Conservation (phyloP, 1,140 invertebrate genomes). For the Physella acuta region DNA sequence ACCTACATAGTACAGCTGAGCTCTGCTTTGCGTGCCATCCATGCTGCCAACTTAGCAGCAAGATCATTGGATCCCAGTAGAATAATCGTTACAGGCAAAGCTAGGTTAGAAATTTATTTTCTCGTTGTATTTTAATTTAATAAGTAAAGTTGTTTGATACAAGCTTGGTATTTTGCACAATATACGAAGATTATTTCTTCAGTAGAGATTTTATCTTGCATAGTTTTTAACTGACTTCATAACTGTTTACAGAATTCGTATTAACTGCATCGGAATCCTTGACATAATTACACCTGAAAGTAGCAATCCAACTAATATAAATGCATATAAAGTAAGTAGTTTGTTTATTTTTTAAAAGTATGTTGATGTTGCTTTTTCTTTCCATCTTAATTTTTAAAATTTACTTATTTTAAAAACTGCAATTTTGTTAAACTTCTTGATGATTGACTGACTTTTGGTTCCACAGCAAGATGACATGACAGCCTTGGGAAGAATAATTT, state of each 20-base stretch:
- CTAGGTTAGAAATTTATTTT: constrained; percentile 43
- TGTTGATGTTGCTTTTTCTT: too few species aligned
- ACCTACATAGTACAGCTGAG: constrained; percentile 93
- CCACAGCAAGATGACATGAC: constrained; percentile 86
- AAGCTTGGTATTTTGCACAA: too few species aligned
- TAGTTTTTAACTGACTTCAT: constrained; percentile 10
- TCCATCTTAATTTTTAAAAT: too few species aligned
- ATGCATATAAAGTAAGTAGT: constrained; percentile 12
- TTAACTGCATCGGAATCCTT: constrained; percentile 80
- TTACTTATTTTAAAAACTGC: too few species aligned
- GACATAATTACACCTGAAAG: constrained; percentile 74
- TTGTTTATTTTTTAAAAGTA: too few species aligned
- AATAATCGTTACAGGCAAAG: constrained; percentile 75
- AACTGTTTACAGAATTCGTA: constrained; percentile 65
- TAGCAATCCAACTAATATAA: constrained; percentile 14
- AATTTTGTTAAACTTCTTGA: too few species aligned
- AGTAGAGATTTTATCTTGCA: too few species aligned
- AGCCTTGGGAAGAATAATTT: constrained; percentile 84
- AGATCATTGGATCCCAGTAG: constrained; percentile 87
- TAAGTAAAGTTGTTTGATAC: too few species aligned
- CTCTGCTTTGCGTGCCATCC: constrained; percentile 88
- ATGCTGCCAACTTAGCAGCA: constrained; percentile 73
- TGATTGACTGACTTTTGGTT: too few species aligned
- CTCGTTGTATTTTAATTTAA: constrained; percentile 1
- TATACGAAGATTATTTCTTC: too few species aligned